Base-by-base conservation (phyloP, 2,888 invertebrate species). In the Eilema sororculum region DNA sequence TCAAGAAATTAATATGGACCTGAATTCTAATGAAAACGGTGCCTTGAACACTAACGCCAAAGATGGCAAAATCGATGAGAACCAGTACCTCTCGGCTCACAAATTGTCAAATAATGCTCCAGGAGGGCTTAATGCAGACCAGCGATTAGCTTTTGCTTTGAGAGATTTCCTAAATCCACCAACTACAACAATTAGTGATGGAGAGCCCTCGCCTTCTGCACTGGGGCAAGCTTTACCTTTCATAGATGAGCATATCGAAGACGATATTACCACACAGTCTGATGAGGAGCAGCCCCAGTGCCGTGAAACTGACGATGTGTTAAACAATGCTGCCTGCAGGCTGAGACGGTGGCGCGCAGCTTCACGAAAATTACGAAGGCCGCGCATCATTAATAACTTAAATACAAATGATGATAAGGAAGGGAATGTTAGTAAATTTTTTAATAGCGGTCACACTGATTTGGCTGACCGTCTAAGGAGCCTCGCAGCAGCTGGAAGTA, bases 281-380 rank as follows among this genome's bases (percentile, higher is more conserved):
- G 94, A 92, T 58, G 94, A 89, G 63, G 95, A 94, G 71, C 89
- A 84, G 52, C 82, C 84, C 63, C 87, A 82, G 65, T 81, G 77
- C 66, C 90, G 89, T 20, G 94, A 91, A 37, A 91, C 94, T 0
- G 92, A 93, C 13, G 94, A 93, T 74, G 91, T 92, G 72, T 81
- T 92, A 57, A 93, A 92, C 82, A 95, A 93, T 78, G 94, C 94
- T 2, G 95, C 94, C 52, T 94, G 95, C 78, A 91, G 95, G 68
- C 87, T 96, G 83, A 91, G 94, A 75, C 87, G 95, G 63, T 95
- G 96, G 90, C 93, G 95, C 56, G 95, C 96, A 62, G 93, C 95
- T 4, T 93, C 96, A 22, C 89, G 96, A 63, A 95, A 95, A 80
- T 88, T 96, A 52, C 92, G 95, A 1, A 93, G 89, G 79, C 96